Percentiles rank a stretch among this genome's conserved stretches.
These are phyloP conservation scores for Peromyscus eremicus DNA, from an alignment of 2,797 vertebrate genomes.

Conservation along the genomic window DNA sequence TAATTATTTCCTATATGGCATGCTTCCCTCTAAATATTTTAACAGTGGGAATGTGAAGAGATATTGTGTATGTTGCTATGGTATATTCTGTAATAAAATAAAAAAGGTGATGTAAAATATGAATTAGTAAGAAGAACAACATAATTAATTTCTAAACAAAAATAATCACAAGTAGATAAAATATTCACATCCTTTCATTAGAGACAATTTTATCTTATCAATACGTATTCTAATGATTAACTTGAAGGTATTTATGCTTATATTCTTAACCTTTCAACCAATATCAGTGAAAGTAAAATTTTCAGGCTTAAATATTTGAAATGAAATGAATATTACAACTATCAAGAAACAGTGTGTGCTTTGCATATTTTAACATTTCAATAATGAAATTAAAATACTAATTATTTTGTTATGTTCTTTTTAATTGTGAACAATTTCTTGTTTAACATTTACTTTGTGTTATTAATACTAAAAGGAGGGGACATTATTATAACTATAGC, in stretches of 20 bases:
- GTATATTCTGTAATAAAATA: neutral
- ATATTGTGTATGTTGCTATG: neutral
- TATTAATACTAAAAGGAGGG: neutral
- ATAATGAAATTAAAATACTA: neutral
- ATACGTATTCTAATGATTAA: neutral
- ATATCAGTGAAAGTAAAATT: neutral
- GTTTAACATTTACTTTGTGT: constrained; percentile 27
- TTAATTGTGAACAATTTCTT: neutral
- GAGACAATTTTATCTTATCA: neutral
- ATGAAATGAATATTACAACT: neutral
- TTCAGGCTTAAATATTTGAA: neutral
- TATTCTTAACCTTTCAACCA: neutral
- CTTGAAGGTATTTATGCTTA: neutral
- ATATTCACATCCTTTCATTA: neutral
- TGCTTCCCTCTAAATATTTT: neutral
- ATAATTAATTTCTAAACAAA: neutral
- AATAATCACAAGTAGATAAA: neutral
- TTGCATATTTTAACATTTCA: neutral
- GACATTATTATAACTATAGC: neutral
- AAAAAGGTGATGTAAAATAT: neutral
- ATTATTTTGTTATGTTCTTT: neutral
- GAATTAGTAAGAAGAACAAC: neutral
- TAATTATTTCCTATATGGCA: neutral
- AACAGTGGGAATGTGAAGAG: neutral
- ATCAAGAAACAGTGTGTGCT: neutral